Base-by-base conservation (phyloP, 92 coral and sea anemone genomes). In the Paramuricea clavata region DNA sequence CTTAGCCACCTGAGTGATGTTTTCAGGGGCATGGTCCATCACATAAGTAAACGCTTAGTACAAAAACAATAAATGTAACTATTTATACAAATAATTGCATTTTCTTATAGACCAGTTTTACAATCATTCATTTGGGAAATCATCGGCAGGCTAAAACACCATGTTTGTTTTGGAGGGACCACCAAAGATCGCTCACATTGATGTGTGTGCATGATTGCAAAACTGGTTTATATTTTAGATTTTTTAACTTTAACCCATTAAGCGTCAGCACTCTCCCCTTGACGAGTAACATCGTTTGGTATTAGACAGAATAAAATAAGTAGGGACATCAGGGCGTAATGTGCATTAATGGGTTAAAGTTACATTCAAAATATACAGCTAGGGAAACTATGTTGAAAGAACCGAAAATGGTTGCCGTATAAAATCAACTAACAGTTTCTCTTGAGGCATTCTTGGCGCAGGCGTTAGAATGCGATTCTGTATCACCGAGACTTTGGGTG, bases 391-490 rank as follows among this genome's bases (percentile, higher is more conserved):
- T 47, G 52, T 47, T 47, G 52, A 47, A 47, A 47, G 52, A 47
- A 78, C 42, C 57, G 93, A 86, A 50, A 72, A 86, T 22, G 93
- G 93, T 76, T 80, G 47, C n/a, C 87, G 28, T 13, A 86, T 79
- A 74, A 90, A 89, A 13, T 81, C 49, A 71, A 90, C 73, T 69
- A 57, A 35, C 23, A 90, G 52, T 42, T 75, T 90, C 52, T 81
- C 44, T 39, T 39, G 44, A 39, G 44, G 44, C 44, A 84, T 84
- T 85, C 92, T 89, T 89, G 89, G 82, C 22, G 71, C 32, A 39
- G 34, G 42, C 59, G 77, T 47, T 67, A 85, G 85, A 32, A 41
- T 75, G 10, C 92, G 83, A 54, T 80, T 86, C 50, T 86, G 75
- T 72, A 68, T 83, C 6, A 72, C 81, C 43, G 54, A 69, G 62